These are phyloP conservation scores for Tetragnatha montana DNA, from an alignment of 2,888 invertebrate species.

Conservation along the genomic window DNA sequence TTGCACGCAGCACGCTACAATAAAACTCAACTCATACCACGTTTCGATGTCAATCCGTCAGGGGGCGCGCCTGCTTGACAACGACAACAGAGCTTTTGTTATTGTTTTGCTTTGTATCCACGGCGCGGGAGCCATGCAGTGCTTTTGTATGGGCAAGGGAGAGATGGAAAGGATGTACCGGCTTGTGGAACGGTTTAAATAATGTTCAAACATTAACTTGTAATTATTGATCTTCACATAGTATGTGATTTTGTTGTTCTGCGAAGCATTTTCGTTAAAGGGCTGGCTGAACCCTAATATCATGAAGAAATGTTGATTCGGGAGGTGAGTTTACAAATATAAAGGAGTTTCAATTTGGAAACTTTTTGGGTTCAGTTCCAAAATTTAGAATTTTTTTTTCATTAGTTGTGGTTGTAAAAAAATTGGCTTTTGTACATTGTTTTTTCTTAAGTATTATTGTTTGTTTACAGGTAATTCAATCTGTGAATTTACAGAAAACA, in stretches of 20 bases:
- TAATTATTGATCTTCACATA: constrained; percentile 8
- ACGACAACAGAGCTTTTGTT: constrained; percentile 59
- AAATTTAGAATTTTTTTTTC: too few relatives aligned
- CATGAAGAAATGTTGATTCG: constrained; percentile 62
- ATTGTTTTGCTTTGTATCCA: constrained; percentile 63
- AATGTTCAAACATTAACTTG: constrained; percentile 22
- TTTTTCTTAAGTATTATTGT: too few relatives aligned
- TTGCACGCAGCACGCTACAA: constrained; percentile 38
- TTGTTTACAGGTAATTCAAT: constrained; percentile 43
- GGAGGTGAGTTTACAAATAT: constrained; percentile 49
- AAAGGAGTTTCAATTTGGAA: neutral
- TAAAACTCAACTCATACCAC: constrained; percentile 3
- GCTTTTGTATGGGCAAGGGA: constrained; percentile 21
- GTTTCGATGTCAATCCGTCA: constrained; percentile 28
- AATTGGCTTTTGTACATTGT: too few relatives aligned
- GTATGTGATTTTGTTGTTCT: constrained; percentile 8
- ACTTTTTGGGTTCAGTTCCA: neutral
- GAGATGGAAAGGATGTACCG: constrained; percentile 25
- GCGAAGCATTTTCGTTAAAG: constrained; percentile 38
- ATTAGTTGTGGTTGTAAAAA: too few relatives aligned
- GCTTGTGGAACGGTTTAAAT: constrained; percentile 38
- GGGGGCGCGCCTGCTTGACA: constrained; percentile 63
- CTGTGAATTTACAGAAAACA: constrained; percentile 34
- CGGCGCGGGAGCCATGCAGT: constrained; percentile 12
- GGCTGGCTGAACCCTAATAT: constrained; percentile 29